phyloP scores from a whole-genome alignment of 2,797 vertebrate genomes.

The Channallabes apus region DNA sequence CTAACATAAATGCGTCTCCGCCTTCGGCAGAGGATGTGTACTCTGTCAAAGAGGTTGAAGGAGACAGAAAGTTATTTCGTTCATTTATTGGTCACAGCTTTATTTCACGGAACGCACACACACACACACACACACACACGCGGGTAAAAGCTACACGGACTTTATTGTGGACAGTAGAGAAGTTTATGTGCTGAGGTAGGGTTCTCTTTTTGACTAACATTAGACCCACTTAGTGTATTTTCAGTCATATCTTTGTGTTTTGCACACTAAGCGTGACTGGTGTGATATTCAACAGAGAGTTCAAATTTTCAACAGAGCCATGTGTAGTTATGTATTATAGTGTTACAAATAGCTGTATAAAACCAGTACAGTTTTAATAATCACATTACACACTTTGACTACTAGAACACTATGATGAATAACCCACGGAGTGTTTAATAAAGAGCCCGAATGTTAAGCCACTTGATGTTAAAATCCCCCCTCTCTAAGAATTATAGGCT shows the following conservation, averaged over 20 bases:
- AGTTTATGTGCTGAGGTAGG: conserved; percentile 22
- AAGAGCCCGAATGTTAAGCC: not conserved
- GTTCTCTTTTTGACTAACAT: not conserved
- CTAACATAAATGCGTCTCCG: not conserved
- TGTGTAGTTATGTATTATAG: not conserved
- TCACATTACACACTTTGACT: not conserved
- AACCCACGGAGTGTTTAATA: not conserved
- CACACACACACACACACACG: no score
- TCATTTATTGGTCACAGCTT: not conserved
- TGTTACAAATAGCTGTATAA: not conserved
- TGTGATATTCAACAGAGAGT: not conserved
- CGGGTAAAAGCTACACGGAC: not conserved
- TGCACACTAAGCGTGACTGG: conserved; percentile 16
- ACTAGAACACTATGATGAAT: not conserved
- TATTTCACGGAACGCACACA: not conserved
- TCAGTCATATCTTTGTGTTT: not conserved
- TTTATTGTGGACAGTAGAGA: not conserved
- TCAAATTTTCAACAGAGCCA: not conserved
- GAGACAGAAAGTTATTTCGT: not conserved
- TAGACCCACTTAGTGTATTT: not conserved
- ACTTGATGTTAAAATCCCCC: not conserved
- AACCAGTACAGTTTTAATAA: not conserved
- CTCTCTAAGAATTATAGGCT: not conserved
- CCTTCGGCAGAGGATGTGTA: not conserved
- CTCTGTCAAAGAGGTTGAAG: not conserved